A percentile compares a stretch with the other conserved stretches of the same genome.
Conservation (phyloP, 2,113 vertebrate species). For the Stomatorhinus ivindoensis region DNA sequence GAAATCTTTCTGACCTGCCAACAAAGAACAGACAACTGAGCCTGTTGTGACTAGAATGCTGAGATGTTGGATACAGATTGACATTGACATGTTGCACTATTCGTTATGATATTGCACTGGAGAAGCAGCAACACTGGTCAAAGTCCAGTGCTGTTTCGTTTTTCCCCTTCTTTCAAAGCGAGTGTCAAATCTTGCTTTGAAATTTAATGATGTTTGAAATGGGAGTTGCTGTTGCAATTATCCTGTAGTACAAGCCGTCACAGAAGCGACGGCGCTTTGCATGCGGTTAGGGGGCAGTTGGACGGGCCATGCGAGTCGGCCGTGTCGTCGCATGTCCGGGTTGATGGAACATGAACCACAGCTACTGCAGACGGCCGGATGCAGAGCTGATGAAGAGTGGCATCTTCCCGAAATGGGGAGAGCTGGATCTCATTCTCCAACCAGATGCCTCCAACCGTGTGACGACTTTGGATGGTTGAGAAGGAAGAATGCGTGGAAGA, state of each 20-base stretch:
- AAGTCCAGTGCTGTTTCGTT: constrained; percentile 37
- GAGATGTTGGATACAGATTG: constrained; percentile 41
- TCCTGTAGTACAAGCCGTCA: constrained; percentile 55
- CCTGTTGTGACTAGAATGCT: constrained; percentile 58
- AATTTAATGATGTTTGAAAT: constrained; percentile 71
- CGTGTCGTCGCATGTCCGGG: background rate
- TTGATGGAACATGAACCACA: background rate
- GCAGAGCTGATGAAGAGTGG: background rate
- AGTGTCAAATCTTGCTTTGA: constrained; percentile 65
- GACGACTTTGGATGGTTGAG: background rate
- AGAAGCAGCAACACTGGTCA: constrained; percentile 18
- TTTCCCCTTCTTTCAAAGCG: constrained; percentile 33
- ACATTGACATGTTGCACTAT: constrained; percentile 47
- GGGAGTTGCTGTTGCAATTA: constrained; percentile 62
- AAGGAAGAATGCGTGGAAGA: background rate
- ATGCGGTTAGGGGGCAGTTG: constrained; percentile 49
- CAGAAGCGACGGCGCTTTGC: constrained; percentile 51
- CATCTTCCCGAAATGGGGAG: background rate
- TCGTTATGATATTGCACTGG: background rate
- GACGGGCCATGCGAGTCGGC: background rate
- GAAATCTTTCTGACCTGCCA: constrained; percentile 54
- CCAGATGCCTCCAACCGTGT: background rate
- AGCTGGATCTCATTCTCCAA: constrained; percentile 3
- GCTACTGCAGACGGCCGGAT: background rate
- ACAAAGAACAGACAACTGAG: constrained; percentile 57